Base-by-base conservation (phyloP, 2,113 vertebrate species). In the Falcunculus frontatus region DNA sequence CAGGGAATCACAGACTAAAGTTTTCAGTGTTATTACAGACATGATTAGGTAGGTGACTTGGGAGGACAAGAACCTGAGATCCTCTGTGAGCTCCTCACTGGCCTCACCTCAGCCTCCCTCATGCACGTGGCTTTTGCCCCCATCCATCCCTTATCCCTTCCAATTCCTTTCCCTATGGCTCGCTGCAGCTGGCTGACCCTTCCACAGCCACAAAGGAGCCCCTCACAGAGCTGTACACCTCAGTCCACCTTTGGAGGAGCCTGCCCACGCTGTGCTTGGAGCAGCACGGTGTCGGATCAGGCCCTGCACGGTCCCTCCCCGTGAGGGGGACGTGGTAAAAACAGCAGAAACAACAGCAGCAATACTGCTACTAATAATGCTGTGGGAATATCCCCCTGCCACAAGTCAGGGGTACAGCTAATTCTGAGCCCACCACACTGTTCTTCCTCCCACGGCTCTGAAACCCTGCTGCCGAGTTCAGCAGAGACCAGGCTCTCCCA, bases 51-150 rank as follows among this genome's bases (percentile, higher is more conserved):
- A 39, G 21, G 55, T 33, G 64, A 62, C 42, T 16, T 33, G 46
- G 22, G 62, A 37, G 52, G 32, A 67, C 1, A 4, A 84, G 46
- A 70, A 87, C 9, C 37, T 59, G 56, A 74, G 68, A 69, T 13
- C 4, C 13, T 41, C 32, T 55, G 25, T 14, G 56, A 83, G 35
- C 52, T 63, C 26, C 65, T 85, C 32, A 4, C 15, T 6, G 4
- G 14, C 39, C 77, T 39, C 68, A 70, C 52, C 39, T 83, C 41
- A 20, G 44, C 27, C 18, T 68, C 53, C 32, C n/a, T 79, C 0
- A 0, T 0, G 1, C 35, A 13, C 0, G 0, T 1, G 5, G 7
- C 29, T 64, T 68, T 57, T 49, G 25, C 27, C 7, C 25, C 55
- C 52, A 37, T 32, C 23, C 0, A 1, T 25, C n/a, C 41, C 16